phyloP scores from a whole-genome alignment of 2,113 vertebrate genomes.

The Taurulus bubalis region DNA sequence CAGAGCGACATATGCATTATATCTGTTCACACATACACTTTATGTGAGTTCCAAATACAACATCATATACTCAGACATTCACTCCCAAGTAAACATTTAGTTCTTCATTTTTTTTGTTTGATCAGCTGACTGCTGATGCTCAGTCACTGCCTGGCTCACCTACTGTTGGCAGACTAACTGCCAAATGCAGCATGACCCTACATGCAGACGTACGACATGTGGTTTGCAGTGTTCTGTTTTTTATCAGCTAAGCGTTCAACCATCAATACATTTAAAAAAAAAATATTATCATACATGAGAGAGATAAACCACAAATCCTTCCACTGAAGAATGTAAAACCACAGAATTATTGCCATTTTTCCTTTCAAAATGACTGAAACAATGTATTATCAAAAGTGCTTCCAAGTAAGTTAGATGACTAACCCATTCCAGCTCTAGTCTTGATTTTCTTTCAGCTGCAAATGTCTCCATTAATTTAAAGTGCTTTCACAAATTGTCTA shows the following conservation, averaged over 20 bases:
- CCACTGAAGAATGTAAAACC: neutral
- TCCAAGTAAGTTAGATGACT: neutral
- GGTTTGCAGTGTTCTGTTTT: neutral
- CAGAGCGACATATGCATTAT: conserved; percentile 30
- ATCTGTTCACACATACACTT: conserved; percentile 52
- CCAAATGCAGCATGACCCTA: conserved; percentile 30
- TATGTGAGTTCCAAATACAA: conserved; percentile 39
- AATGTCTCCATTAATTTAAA: neutral
- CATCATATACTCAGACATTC: conserved; percentile 25
- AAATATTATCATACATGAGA: neutral
- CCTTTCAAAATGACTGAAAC: neutral
- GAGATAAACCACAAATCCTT: neutral
- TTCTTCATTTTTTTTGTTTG: conserved; percentile 13
- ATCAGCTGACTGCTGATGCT: conserved; percentile 31
- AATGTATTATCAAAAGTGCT: neutral
- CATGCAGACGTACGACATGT: conserved; percentile 1
- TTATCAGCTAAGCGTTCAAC: conserved; percentile 28
- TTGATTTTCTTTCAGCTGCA: neutral
- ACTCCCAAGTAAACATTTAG: conserved; percentile 28
- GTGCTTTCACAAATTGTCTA: neutral
- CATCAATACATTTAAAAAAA: conserved; percentile 2
- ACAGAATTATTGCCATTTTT: neutral
- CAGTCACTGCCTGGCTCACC: conserved; percentile 12
- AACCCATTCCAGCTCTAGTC: neutral
- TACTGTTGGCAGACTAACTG: conserved; percentile 5